Base-by-base conservation (phyloP, 2,888 invertebrate species). In the Brachyptera putata region DNA sequence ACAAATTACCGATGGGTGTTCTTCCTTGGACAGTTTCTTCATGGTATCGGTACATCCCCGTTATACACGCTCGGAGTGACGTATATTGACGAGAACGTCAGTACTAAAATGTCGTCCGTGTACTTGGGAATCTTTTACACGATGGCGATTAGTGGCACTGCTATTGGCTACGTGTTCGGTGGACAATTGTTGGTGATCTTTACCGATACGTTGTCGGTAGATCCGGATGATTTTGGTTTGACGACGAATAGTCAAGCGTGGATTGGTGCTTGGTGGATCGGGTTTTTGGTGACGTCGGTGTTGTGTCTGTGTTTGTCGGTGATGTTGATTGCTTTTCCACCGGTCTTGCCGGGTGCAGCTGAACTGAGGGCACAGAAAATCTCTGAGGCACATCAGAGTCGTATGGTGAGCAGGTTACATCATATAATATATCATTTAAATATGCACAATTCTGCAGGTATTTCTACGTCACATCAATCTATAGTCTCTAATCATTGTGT, bases 251-350 rank as follows among this genome's bases (percentile, higher is more conserved):
- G 85, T 69, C 86, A 85, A 21, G 82, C 85, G 9, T 91, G 91
- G 91, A 84, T 91, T 57, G 91, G 91, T 22, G 90, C 90, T 24
- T 91, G 91, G 91, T 91, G 91, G 91, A 79, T 90, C 55, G 90
- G 89, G 1, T 91, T 91, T 71, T 77, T 89, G 24, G 76, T 85
- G 9, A 83, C 86, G 0, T 85, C 85, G 0, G 50, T 83, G 1
- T 74, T 85, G 30, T 86, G 86, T 64, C 75, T 87, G 43, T 71
- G 86, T 0, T 80, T 89, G 1, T 84, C 89, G 0, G 74, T 89
- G 65, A 89, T 89, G 0, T 77, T 91, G 41, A 75, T 88, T 65
- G 87, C 85, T 0, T 87, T 89, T 69, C 91, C 91, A 0, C 79
- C 82, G 67, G 81, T 83, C 14, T 72, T 92, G 58, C 91, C 91